Conservation (phyloP, 2,113 vertebrate genomes). For the Struthidea cinerea region DNA sequence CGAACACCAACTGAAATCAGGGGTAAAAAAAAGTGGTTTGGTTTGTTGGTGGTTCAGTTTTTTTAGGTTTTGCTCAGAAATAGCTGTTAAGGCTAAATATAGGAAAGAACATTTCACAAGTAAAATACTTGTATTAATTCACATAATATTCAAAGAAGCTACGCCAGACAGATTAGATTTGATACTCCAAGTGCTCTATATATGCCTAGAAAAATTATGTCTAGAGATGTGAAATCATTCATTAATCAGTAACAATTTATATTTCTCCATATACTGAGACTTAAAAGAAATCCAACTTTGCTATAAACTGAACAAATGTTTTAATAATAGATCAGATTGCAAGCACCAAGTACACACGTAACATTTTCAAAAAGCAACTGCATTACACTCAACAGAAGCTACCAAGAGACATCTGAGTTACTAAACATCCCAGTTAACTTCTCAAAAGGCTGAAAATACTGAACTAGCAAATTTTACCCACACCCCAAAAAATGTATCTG, state of each 20-base stretch:
- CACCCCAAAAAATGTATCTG: not conserved
- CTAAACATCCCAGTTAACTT: not conserved
- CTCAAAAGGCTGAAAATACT: not conserved
- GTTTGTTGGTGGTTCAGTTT: not conserved
- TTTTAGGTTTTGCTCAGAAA: not conserved
- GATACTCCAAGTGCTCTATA: not conserved
- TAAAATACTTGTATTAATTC: not conserved
- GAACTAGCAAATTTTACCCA: not conserved
- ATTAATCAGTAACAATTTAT: not conserved
- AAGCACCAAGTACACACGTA: not conserved
- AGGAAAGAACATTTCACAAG: not conserved
- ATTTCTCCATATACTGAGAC: not conserved
- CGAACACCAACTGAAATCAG: constrained; percentile 81
- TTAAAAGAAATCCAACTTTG: not conserved
- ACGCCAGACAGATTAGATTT: not conserved
- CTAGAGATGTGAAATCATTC: not conserved
- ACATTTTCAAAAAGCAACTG: not conserved
- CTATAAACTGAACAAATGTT: not conserved
- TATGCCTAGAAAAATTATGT: not conserved
- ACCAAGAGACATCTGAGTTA: not conserved
- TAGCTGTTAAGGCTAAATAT: not conserved
- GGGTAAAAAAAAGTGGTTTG: not conserved
- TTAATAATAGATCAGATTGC: not conserved
- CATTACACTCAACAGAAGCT: not conserved
- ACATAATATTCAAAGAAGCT: not conserved